Evolutionary conservation across 2,888 invertebrate genomes (phyloP), one percentile per base, ranked within the genome.

Genomic region (Suillia variegata): DNA sequence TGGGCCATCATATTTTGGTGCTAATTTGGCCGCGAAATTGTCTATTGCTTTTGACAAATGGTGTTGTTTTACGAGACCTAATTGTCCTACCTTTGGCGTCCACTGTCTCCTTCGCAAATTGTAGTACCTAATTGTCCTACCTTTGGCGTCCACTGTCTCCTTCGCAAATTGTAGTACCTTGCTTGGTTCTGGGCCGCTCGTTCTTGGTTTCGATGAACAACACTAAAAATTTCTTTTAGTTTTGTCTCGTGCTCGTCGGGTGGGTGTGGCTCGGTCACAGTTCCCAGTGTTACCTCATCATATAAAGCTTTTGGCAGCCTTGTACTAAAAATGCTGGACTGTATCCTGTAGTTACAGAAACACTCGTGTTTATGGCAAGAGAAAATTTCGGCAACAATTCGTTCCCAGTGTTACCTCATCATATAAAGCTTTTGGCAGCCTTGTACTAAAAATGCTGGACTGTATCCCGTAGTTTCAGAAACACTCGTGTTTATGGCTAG

Each of bases 31-130:
- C n/a, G n/a, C n/a, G n/a, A n/a, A n/a, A n/a, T n/a, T n/a, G n/a
- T n/a, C n/a, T n/a, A n/a, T n/a, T n/a, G 49, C 49, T 49, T 49
- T 49, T 2, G 49, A 49, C 12, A 49, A 22, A 24, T 49, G 49
- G 15, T 49, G 49, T 22, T 49, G 21, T 13, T 49, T 49, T 4
- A 49, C 12, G 1, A 31, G 20, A 15, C 12, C 3, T n/a, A n/a
- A n/a, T n/a, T n/a, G n/a, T n/a, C n/a, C n/a, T n/a, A n/a, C n/a
- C n/a, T n/a, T n/a, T n/a, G n/a, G n/a, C n/a, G n/a, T n/a, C n/a
- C n/a, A n/a, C n/a, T n/a, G n/a, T n/a, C n/a, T n/a, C n/a, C n/a
- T n/a, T n/a, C n/a, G n/a, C n/a, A n/a, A n/a, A n/a, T n/a, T n/a
- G n/a, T n/a, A n/a, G n/a, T n/a, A n/a, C n/a, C n/a, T n/a, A n/a